phyloP scores from a whole-genome alignment of 1,140 invertebrate species.

The Drosophila eugracilis region DNA sequence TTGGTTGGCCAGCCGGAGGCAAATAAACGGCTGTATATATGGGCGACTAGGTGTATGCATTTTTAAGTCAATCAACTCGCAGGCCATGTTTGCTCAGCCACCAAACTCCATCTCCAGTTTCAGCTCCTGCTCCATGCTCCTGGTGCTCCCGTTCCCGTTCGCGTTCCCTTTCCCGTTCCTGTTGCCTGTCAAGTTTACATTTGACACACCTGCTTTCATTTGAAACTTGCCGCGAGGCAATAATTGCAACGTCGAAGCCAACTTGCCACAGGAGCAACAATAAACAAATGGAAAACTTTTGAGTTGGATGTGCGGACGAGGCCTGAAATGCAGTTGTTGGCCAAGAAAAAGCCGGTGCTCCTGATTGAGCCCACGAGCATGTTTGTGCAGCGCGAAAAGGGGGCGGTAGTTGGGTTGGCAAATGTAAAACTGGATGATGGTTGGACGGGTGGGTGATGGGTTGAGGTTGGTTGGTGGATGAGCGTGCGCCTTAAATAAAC shows the following conservation, averaged over 20 bases:
- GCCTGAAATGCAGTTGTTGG: constrained; percentile 69
- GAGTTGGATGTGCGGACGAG: constrained; percentile 23
- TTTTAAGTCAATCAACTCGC: constrained; percentile 74
- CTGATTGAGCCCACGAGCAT: constrained; percentile 73
- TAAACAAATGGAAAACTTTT: constrained; percentile 70
- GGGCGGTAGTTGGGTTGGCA: background rate
- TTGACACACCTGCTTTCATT: constrained; percentile 83
- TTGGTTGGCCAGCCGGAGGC: constrained; percentile 47
- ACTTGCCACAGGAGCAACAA: constrained; percentile 58
- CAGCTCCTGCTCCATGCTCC: background rate
- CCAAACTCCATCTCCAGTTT: constrained; percentile 25
- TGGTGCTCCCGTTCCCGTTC: background rate
- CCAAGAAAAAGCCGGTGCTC: constrained; percentile 49
- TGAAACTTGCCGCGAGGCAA: constrained; percentile 70
- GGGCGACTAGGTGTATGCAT: constrained; percentile 62
- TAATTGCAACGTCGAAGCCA: constrained; percentile 70
- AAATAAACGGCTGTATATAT: constrained; percentile 11
- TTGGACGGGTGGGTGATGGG: background rate
- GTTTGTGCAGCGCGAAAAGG: constrained; percentile 31
- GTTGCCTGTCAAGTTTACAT: constrained; percentile 68
- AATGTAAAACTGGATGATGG: background rate
- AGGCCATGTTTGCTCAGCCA: constrained; percentile 64
- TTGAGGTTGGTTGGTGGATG: constrained; percentile 30
- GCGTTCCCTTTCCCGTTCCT: constrained; percentile 16
- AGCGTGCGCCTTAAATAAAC: constrained; percentile 84